phyloP scores from a whole-genome alignment of 2,113 vertebrate species.

The Anarrhichthys ocellatus region DNA sequence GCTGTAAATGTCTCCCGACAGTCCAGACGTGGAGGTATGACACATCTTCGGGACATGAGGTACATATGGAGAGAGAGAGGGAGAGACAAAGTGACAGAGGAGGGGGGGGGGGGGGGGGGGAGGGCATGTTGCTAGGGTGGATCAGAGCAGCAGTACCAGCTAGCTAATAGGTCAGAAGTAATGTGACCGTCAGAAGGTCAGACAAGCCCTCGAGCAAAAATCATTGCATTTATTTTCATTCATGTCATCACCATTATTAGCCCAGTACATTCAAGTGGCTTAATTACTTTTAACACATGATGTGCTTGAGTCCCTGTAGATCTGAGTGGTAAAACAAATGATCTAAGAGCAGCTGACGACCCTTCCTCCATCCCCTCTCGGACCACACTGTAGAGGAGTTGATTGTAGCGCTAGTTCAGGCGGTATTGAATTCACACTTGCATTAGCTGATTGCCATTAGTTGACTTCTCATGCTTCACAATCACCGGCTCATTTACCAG shows the following conservation, averaged over 20 bases:
- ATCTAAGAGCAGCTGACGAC: background rate
- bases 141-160: slow-evolving; percentile 69
- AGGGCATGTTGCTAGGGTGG: slow-evolving; percentile 63
- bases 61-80: slow-evolving; percentile 49
- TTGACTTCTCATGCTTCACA: slow-evolving; percentile 6
- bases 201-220: slow-evolving; percentile 13
- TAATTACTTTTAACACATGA: slow-evolving; percentile 8
- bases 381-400: background rate
- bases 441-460: slow-evolving; percentile 12
- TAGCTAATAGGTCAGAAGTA: slow-evolving; percentile 74
- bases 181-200: slow-evolving; percentile 71
- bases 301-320: background rate
- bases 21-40: slow-evolving; percentile 65
- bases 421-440: background rate
- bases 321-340: background rate
- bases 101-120: slow-evolving; percentile 9
- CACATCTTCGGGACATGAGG: slow-evolving; percentile 64
- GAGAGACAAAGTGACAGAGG: slow-evolving; percentile 25
- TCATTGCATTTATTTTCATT: slow-evolving; percentile 13
- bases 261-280: background rate
- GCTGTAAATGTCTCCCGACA: slow-evolving; percentile 64
- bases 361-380: background rate
- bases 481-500: slow-evolving; percentile 4
- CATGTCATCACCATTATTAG: background rate
- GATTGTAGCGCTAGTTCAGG: background rate